phyloP scores from a whole-genome alignment of 2,888 invertebrate species.

The Acronicta alni region DNA sequence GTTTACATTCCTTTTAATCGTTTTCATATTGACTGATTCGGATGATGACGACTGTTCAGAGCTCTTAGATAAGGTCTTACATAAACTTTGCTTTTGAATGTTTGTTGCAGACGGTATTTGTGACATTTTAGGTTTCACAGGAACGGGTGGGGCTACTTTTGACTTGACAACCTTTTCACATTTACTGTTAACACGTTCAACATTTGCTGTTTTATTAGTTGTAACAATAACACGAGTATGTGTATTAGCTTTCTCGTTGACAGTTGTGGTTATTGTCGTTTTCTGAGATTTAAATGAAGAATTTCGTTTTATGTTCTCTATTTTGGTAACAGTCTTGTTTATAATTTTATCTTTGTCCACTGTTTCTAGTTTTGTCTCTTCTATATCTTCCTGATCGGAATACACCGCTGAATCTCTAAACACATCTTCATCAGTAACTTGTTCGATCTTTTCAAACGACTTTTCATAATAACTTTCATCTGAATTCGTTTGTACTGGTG shows the following conservation, averaged over 20 bases:
- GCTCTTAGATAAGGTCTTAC: conserved; percentile 60
- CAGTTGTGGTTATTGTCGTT: conserved; percentile 56
- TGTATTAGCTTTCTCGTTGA: conserved; percentile 66
- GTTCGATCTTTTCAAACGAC: conserved; percentile 93
- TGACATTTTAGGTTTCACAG: conserved; percentile 89
- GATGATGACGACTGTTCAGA: conserved; percentile 70
- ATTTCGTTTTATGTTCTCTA: conserved; percentile 74
- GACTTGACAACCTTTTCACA: conserved; percentile 77
- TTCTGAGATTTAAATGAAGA: conserved; percentile 74
- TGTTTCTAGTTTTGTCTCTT: conserved; percentile 68
- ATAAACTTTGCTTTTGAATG: conserved; percentile 61
- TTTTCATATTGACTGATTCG: conserved; percentile 72
- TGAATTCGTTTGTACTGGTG: conserved; percentile 69
- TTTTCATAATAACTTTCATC: conserved; percentile 94
- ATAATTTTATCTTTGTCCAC: conserved; percentile 55
- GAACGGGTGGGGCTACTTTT: conserved; percentile 91
- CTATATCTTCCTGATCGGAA: conserved; percentile 92
- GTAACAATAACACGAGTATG: conserved; percentile 62
- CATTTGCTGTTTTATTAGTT: conserved; percentile 58
- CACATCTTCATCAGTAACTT: conserved; percentile 91
- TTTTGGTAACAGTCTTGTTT: conserved; percentile 69
- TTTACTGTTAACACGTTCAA: conserved; percentile 61
- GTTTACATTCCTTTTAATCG: conserved; percentile 73
- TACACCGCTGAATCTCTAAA: conserved; percentile 96
- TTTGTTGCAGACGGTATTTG: conserved; percentile 64